Evolutionary conservation across 2,888 invertebrate genomes (phyloP), one percentile per base, ranked within the genome.

Genomic region (Leucophenga maculata): DNA sequence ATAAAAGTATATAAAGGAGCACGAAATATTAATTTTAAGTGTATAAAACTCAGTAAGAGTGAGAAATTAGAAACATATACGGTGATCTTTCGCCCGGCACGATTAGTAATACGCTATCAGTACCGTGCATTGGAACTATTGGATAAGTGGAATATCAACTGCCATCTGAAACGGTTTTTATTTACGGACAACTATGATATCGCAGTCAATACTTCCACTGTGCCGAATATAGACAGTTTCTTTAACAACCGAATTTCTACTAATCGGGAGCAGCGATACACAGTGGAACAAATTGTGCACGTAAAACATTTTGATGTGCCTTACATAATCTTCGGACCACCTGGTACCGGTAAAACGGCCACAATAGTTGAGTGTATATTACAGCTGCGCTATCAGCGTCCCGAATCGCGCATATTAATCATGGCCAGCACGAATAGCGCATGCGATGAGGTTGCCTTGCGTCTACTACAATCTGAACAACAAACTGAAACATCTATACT

Each of bases 281-380:
- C 94, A 1, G 93, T 96, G 0, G 84, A 89, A 66, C 92, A 93
- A 78, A 93, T 94, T 64, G 80, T 93, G 1, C 89, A n/a, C 3
- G 13, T 13, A 4, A 13, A 48, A 48, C 13, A 13, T 8, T 89
- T 91, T 6, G 90, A 91, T 1, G 91, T 91, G 0, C 96, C 97
- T 0, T 97, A 95, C 81, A 91, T 96, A 39, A 90, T 97, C 55
- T 96, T 93, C 88, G 97, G 97, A 1, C 76, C 76, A 8, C 76
- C 77, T 90, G 73, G 92, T 89, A 93, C 93, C 1, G 93, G 93
- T 0, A 93, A 93, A 87, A 94, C 94, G 0, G 90, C 92, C 1
- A 94, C 94, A 0, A 78, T 94, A 6, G 92, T 93, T 1, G 94
- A 94, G 87, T 89, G 92, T 6, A 91, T 94, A 59, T 88, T 92